Percentiles rank a stretch among this genome's conserved stretches.
Conservation (phyloP, 1,140 invertebrate species). For the Meteorus sp. region DNA sequence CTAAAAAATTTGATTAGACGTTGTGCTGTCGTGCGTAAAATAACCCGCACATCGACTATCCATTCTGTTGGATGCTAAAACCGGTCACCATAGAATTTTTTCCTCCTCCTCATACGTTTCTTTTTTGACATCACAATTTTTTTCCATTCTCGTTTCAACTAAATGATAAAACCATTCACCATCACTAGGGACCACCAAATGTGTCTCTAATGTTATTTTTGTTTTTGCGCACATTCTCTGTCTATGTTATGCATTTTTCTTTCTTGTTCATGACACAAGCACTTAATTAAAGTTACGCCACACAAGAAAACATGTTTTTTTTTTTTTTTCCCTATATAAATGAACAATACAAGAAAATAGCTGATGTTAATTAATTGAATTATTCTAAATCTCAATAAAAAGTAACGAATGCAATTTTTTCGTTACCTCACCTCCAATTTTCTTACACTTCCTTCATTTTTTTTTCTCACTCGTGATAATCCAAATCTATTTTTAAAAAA, state of each 20-base stretch:
- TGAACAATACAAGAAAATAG: conserved; percentile 3
- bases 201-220: not conserved
- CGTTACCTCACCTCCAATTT: not conserved
- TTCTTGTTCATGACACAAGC: conserved; percentile 26
- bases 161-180: conserved; percentile 16
- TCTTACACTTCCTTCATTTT: too few relatives aligned
- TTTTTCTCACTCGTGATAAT: not conserved
- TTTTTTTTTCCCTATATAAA: conserved; percentile 17
- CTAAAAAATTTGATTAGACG: not conserved
- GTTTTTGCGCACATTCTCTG: not conserved
- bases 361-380: conserved; percentile 9
- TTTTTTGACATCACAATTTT: conserved; percentile 12
- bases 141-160: not conserved
- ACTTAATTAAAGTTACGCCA: conserved; percentile 23
- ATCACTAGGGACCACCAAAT: conserved; percentile 14
- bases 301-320: conserved; percentile 23
- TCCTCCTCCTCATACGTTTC: not conserved
- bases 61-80: conserved; percentile 16
- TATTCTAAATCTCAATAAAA: conserved; percentile 13
- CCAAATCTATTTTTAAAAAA: not conserved
- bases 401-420: not conserved
- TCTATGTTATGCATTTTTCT: conserved; percentile 4
- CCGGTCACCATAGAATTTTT: conserved; percentile 12
- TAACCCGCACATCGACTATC: too few relatives aligned
- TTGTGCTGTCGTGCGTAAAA: conserved; percentile 21